Conservation (phyloP, 2,888 invertebrate species). For the Cylloceria caligata region DNA sequence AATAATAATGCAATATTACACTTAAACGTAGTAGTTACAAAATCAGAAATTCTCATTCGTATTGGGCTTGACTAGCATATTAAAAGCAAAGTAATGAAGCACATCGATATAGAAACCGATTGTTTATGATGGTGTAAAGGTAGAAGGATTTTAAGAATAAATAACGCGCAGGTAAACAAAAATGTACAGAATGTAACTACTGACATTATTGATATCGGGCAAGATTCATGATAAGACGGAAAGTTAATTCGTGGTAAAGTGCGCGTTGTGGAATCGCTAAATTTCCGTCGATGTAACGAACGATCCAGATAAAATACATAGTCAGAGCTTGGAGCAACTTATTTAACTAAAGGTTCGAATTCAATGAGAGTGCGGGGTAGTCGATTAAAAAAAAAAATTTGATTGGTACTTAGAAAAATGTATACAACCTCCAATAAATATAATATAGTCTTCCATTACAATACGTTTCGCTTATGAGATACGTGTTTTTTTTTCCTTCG, state of each 20-base stretch:
- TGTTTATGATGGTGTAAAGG: conserved; percentile 24
- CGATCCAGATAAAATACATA: background rate
- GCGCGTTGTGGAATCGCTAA: background rate
- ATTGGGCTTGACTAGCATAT: conserved; percentile 82
- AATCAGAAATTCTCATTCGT: conserved; percentile 75
- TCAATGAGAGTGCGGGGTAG: conserved; percentile 2
- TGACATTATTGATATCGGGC: conserved; percentile 69
- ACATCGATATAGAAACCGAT: conserved; percentile 53
- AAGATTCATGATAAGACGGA: conserved; percentile 52
- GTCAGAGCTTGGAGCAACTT: conserved; percentile 30
- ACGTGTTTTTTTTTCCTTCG: conserved; percentile 62
- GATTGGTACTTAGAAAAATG: conserved; percentile 68
- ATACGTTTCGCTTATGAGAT: conserved; percentile 76
- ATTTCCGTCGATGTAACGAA: background rate
- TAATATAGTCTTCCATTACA: conserved; percentile 75
- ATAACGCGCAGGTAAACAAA: conserved; percentile 52
- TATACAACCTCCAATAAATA: conserved; percentile 81
- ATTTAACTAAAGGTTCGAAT: conserved; percentile 22
- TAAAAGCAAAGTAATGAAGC: conserved; percentile 70
- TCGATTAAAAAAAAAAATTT: conserved; percentile 65
- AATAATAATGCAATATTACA: conserved; percentile 76
- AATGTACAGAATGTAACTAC: conserved; percentile 73
- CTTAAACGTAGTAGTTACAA: conserved; percentile 75
- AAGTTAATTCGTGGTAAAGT: background rate
- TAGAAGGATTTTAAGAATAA: conserved; percentile 47